These are phyloP conservation scores for Antennarius maculatus DNA, from an alignment of 2,797 vertebrate species.

Conservation along the genomic window DNA sequence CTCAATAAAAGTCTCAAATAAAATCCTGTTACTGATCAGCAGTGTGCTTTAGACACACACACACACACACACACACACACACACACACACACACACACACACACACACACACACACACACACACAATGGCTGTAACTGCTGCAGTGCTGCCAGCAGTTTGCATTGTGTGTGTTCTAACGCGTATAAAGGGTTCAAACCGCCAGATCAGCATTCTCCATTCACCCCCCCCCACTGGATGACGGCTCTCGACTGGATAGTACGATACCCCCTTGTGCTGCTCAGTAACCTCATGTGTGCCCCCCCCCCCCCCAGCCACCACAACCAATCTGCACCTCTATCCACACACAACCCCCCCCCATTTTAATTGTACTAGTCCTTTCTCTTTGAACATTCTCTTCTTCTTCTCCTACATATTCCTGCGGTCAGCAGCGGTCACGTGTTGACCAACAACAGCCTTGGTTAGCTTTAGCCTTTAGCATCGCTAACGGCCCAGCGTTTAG, in stretches of 20 bases:
- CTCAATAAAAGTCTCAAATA: conserved; percentile 21
- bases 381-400: not conserved
- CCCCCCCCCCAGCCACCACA: conserved; percentile 15
- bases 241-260: conserved; percentile 63
- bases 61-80: conserved; percentile 24
- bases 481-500: not conserved
- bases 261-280: conserved; percentile 42
- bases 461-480: conserved; percentile 10
- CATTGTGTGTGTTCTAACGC: conserved; percentile 79
- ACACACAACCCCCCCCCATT: not conserved
- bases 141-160: conserved; percentile 73
- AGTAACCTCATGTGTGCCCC: conserved; percentile 43
- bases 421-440: not conserved
- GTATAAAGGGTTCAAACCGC: conserved; percentile 74
- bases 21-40: conserved; percentile 26
- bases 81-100: conserved; percentile 29
- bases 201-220: conserved; percentile 80
- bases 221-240: conserved; percentile 41
- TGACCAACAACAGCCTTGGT: not conserved
- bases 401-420: not conserved
- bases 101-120: conserved; percentile 29
- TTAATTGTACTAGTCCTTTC: too few relatives aligned
- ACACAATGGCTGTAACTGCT: conserved; percentile 69
- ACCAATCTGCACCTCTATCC: conserved; percentile 28
- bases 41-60: conserved; percentile 23